Conservation (phyloP, 2,888 invertebrate genomes). For the Pteria penguin region DNA sequence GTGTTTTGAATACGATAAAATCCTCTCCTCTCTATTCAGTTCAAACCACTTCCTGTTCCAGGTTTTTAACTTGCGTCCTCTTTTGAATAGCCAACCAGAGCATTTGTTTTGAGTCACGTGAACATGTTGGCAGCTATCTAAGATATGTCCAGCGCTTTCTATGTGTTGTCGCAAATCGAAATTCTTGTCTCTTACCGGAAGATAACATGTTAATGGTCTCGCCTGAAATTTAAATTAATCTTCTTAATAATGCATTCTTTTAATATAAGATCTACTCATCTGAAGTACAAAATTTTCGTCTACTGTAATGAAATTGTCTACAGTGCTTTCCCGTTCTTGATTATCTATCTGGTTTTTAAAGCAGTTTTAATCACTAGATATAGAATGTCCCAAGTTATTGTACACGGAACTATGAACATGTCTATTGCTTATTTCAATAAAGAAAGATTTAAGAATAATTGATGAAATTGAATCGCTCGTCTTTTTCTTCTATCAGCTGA, state of each 20-base stretch:
- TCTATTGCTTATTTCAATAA: no score
- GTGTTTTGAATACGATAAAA: constrained; percentile 94
- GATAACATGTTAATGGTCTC: constrained; percentile 95
- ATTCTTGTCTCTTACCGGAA: constrained; percentile 91
- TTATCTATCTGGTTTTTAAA: no score
- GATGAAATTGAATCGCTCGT: no score
- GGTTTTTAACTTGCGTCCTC: constrained; percentile 85
- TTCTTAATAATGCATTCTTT: not conserved
- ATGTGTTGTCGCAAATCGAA: constrained; percentile 94
- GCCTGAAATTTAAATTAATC: constrained; percentile 81
- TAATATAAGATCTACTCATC: no score
- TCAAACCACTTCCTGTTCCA: constrained; percentile 99
- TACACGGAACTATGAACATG: no score
- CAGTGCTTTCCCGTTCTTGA: no score
- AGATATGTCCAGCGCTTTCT: constrained; percentile 95
- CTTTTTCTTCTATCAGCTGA: no score
- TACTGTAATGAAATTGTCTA: no score
- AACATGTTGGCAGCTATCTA: constrained; percentile 92
- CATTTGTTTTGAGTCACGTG: constrained; percentile 90
- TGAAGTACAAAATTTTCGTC: no score
- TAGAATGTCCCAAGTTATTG: no score
- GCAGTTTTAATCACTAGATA: no score
- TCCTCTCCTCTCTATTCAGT: constrained; percentile 93
- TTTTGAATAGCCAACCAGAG: constrained; percentile 93
- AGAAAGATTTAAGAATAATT: no score